Evolutionary conservation across 2,113 vertebrate genomes (phyloP).

Genomic region (Xiphophorus hellerii): DNA sequence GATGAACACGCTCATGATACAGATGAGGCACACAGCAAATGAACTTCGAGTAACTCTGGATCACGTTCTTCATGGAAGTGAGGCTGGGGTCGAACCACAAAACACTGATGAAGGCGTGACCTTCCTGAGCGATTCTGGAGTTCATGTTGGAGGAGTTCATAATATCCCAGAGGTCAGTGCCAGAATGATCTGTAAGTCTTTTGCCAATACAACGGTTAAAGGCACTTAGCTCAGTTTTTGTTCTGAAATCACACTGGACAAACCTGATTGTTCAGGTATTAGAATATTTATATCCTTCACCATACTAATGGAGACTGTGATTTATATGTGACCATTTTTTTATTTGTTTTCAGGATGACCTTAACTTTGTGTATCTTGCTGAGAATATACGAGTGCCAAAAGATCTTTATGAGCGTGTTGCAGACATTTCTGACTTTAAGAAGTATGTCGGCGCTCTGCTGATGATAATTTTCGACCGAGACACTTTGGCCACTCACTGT

Average conservation of each 20-base stretch:
- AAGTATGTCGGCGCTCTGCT: slow-evolving; percentile 77
- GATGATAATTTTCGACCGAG: slow-evolving; percentile 78
- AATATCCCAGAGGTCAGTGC: slow-evolving; percentile 61
- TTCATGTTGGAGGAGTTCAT: slow-evolving; percentile 51
- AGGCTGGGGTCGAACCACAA: slow-evolving; percentile 30
- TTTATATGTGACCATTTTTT: background rate
- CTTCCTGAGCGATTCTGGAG: slow-evolving; percentile 55
- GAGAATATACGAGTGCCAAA: slow-evolving; percentile 70
- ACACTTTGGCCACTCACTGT: slow-evolving; percentile 77
- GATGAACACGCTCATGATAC: slow-evolving; percentile 79
- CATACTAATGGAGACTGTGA: background rate
- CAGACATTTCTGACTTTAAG: slow-evolving; percentile 76
- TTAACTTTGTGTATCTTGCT: slow-evolving; percentile 63
- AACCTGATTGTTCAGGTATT: background rate
- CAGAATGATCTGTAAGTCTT: background rate
- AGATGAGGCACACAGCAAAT: slow-evolving; percentile 78
- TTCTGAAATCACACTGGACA: no score
- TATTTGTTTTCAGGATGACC: slow-evolving; percentile 52
- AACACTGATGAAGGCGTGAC: slow-evolving; percentile 53
- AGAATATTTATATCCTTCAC: background rate
- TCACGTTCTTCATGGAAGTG: slow-evolving; percentile 67
- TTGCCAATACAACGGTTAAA: background rate
- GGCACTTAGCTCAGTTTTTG: no score
- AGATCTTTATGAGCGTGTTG: slow-evolving; percentile 73
- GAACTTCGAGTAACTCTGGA: slow-evolving; percentile 75